Percentiles rank a stretch among this genome's conserved stretches.
Conservation (phyloP, 2,113 vertebrate species). For the Anguilla rostrata region DNA sequence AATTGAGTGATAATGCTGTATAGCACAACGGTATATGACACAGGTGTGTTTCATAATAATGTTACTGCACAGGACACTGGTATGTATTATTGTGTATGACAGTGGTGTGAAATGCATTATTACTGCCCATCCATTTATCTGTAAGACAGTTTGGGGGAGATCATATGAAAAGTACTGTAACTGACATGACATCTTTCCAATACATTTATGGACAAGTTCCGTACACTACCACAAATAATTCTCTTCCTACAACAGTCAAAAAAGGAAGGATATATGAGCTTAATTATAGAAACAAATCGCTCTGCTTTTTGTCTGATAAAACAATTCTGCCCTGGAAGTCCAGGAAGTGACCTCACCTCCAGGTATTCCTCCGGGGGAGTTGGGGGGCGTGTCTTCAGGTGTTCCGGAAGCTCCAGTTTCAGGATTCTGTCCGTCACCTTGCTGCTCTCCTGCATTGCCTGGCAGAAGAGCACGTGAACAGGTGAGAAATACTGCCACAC, state of each 20-base stretch:
- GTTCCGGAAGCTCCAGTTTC: constrained; percentile 26
- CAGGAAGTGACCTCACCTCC: constrained; percentile 35
- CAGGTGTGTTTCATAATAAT: not conserved
- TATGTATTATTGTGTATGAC: not conserved
- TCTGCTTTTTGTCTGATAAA: not conserved
- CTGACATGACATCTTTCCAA: not conserved
- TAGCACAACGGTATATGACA: not conserved
- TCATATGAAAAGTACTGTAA: not conserved
- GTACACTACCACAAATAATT: too few species aligned
- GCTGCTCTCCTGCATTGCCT: constrained; percentile 46
- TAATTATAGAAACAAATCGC: too few species aligned
- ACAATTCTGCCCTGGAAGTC: not conserved
- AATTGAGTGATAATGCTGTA: not conserved
- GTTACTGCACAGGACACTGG: not conserved
- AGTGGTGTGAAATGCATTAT: not conserved
- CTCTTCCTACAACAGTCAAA: too few species aligned
- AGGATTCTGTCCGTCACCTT: constrained; percentile 34
- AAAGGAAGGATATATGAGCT: too few species aligned
- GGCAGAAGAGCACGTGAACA: not conserved
- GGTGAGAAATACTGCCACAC: not conserved
- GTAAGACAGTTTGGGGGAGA: not conserved
- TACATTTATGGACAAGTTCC: too few species aligned
- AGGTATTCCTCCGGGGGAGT: constrained; percentile 39
- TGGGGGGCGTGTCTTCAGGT: constrained; percentile 25
- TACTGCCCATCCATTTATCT: not conserved